Conservation (phyloP, 2,113 vertebrate species). For the Sciurus niger region DNA sequence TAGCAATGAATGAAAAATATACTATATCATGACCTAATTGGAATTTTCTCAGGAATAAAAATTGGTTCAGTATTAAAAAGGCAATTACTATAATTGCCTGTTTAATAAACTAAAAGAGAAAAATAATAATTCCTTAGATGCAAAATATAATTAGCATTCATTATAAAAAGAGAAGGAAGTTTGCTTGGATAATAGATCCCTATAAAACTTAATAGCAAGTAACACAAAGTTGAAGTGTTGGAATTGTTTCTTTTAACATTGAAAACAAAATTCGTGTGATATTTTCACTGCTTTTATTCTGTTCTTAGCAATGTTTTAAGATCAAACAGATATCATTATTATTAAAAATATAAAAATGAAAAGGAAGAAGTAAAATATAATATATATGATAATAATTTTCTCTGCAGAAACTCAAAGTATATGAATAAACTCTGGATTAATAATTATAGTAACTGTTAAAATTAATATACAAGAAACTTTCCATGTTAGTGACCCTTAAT, state of each 20-base stretch:
- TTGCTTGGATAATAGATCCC: background rate
- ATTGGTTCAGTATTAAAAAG: background rate
- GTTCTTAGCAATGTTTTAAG: background rate
- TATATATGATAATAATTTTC: background rate
- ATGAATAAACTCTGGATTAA: background rate
- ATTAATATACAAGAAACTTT: background rate
- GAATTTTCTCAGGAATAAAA: background rate
- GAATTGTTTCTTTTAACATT: background rate
- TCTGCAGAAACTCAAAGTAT: background rate
- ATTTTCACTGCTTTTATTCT: background rate
- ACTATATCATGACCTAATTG: background rate
- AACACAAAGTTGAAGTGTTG: background rate
- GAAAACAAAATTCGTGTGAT: background rate
- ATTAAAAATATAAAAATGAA: background rate
- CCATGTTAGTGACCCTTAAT: slow-evolving; percentile 3
- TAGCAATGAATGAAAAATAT: slow-evolving; percentile 5
- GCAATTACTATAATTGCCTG: background rate
- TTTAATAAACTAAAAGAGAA: slow-evolving; percentile 20
- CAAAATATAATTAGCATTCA: background rate
- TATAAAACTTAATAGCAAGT: background rate
- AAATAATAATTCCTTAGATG: background rate
- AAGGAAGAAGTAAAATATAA: slow-evolving; percentile 15
- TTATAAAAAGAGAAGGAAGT: background rate
- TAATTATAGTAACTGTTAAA: background rate
- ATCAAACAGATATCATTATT: background rate